Evolutionary conservation across 2,113 vertebrate genomes (phyloP).

Genomic region (Lutjanus erythropterus): DNA sequence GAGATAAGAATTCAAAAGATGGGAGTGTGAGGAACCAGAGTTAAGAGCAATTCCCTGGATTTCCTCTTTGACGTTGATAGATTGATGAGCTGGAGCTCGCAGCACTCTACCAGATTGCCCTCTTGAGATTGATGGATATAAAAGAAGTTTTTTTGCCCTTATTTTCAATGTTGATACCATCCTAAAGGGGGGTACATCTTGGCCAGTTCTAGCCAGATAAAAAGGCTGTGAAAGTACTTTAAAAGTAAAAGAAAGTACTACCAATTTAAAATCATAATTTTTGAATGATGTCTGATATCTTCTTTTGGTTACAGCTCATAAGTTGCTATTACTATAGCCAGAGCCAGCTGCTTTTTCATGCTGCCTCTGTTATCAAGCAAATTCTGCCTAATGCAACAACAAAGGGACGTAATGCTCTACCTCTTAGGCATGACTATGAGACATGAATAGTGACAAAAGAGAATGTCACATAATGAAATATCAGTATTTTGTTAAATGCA

Average conservation of each 20-base stretch:
- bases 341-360: slow-evolving; percentile 6
- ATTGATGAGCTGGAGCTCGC: slow-evolving; percentile 72
- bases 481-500: slow-evolving; percentile 18
- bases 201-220: slow-evolving; percentile 45
- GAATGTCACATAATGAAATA: slow-evolving; percentile 29
- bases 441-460: background rate
- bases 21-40: slow-evolving; percentile 56
- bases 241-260: no score
- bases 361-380: background rate
- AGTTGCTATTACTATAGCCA: slow-evolving; percentile 10
- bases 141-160: slow-evolving; percentile 29
- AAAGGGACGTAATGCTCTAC: background rate
- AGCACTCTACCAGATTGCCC: slow-evolving; percentile 45
- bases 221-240: slow-evolving; percentile 44
- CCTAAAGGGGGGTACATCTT: slow-evolving; percentile 49
- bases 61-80: slow-evolving; percentile 79
- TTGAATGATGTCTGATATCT: slow-evolving; percentile 5
- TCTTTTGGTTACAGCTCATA: slow-evolving; percentile 9
- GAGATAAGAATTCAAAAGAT: slow-evolving; percentile 73
- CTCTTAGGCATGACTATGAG: background rate
- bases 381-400: slow-evolving; percentile 6
- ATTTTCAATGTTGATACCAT: slow-evolving; percentile 53
- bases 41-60: slow-evolving; percentile 73
- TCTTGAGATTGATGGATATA: slow-evolving; percentile 56
- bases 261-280: no score